Conservation (phyloP, 2,113 vertebrate species). For the Pampusana beccarii region DNA sequence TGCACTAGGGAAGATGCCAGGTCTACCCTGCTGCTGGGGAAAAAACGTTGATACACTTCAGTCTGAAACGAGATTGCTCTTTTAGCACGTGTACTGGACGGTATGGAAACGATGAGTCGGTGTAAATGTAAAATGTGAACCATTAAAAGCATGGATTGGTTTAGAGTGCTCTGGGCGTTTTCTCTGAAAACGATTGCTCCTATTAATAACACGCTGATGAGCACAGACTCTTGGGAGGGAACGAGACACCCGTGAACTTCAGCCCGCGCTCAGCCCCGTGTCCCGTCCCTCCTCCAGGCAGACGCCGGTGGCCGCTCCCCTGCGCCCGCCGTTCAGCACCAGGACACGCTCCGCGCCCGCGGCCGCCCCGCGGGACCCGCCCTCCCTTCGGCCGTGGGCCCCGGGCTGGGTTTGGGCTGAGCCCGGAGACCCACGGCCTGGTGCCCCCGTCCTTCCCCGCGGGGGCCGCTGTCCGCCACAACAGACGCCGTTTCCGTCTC, state of each 20-base stretch:
- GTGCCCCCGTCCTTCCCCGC: neutral
- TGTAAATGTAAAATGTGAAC: accelerated
- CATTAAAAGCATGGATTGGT: accelerated
- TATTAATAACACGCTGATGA: accelerated
- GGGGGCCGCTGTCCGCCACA: too few species aligned
- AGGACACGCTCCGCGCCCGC: neutral
- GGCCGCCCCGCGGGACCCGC: neutral
- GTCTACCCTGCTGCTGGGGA: neutral
- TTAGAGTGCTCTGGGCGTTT: accelerated
- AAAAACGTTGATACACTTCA: accelerated
- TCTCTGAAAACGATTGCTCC: accelerated
- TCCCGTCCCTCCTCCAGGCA: neutral
- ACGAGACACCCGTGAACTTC: accelerated
- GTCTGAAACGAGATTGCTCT: neutral
- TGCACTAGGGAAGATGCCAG: accelerated
- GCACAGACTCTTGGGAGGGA: accelerated
- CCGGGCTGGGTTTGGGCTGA: too few species aligned
- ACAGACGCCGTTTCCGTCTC: neutral
- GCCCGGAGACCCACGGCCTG: too few species aligned
- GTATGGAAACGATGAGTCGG: accelerated
- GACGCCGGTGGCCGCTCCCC: neutral
- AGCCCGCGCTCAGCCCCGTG: accelerated
- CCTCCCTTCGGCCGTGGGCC: neutral
- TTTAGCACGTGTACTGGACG: accelerated
- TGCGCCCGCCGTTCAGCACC: neutral